These are phyloP conservation scores for Acholoe squamosa DNA, from an alignment of 2,888 invertebrate genomes.

Conservation along the genomic window DNA sequence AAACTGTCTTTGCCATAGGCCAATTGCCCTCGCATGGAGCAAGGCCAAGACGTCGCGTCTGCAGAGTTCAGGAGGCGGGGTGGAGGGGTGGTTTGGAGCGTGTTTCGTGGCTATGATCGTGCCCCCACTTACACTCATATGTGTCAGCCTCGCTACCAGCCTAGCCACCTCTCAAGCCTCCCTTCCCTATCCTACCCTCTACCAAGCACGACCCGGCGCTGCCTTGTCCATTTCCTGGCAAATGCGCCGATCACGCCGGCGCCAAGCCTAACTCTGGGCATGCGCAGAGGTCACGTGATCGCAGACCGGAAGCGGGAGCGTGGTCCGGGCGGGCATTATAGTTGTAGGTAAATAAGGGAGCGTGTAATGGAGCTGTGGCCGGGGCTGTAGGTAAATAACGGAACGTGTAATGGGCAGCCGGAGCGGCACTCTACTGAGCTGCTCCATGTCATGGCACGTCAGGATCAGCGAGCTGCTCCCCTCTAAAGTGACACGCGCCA, in stretches of 20 bases:
- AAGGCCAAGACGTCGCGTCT: neutral
- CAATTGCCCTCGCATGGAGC: neutral
- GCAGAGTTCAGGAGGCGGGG: neutral
- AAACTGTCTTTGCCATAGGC: neutral
- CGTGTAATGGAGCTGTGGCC: neutral
- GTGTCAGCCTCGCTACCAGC: neutral
- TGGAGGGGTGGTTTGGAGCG: neutral
- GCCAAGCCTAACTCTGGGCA: neutral
- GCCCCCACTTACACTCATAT: conserved; percentile 5
- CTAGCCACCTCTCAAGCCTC: neutral
- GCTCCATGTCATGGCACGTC: neutral
- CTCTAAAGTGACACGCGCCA: neutral
- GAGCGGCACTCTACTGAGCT: neutral
- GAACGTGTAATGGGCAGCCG: conserved; percentile 37
- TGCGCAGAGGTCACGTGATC: neutral
- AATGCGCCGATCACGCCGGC: conserved; percentile 31
- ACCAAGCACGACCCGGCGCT: neutral
- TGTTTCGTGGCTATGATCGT: neutral
- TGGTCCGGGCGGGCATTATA: conserved; percentile 1
- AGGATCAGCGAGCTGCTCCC: neutral
- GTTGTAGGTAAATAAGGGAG: conserved; percentile 38
- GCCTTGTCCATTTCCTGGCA: conserved; percentile 49
- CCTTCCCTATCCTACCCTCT: neutral
- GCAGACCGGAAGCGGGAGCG: conserved; percentile 18
- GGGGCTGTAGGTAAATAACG: conserved; percentile 40